Evolutionary conservation across 1,140 invertebrate genomes (phyloP), one percentile per base, ranked within the genome.

Genomic region (Lanistes nyassanus): DNA sequence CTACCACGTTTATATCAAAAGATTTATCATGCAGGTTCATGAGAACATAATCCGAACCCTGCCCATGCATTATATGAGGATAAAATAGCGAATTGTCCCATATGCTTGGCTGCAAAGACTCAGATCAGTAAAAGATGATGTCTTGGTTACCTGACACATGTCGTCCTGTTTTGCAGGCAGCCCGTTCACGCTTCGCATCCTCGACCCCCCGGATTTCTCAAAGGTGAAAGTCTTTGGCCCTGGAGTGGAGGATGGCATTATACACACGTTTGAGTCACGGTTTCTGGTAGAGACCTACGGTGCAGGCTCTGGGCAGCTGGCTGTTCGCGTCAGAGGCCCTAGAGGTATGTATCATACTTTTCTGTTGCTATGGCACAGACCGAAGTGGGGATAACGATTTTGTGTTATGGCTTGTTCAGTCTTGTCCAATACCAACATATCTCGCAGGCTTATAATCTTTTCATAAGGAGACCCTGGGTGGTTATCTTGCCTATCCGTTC

Each of bases 201-300:
- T 95, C 36, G 97, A 97, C 29, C 95, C 97, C 0, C 98, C 98
- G 0, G 98, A 99, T 90, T 94, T 98, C 0, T 94, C 94, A 6
- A 98, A 97, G 91, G 89, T 90, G 1, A 72, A 65, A 29, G 88
- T 89, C 0, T 97, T 97, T 89, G 98, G 97, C 0, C 97, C 97
- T 31, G 97, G 98, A 26, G 94, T 99, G 69, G 96, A 98, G 85
- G 95, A 97, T 83, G 98, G 97, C 9, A 95, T 99, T 16, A 89
- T 99, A 37, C 96, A 97, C 26, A 95, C 94, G 11, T 98, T 97
- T 91, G 96, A 98, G 90, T 97, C 96, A 39, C 92, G 96, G 70
- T 99, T 99, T 88, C 94, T 99, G 69, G 98, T 98, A 89, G 98
- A 99, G 87, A 99, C 98, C 0, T 92, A 96, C 78, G 98, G 98